These are phyloP conservation scores for Pangasius djambal DNA, from an alignment of 2,797 vertebrate species.

Conservation along the genomic window DNA sequence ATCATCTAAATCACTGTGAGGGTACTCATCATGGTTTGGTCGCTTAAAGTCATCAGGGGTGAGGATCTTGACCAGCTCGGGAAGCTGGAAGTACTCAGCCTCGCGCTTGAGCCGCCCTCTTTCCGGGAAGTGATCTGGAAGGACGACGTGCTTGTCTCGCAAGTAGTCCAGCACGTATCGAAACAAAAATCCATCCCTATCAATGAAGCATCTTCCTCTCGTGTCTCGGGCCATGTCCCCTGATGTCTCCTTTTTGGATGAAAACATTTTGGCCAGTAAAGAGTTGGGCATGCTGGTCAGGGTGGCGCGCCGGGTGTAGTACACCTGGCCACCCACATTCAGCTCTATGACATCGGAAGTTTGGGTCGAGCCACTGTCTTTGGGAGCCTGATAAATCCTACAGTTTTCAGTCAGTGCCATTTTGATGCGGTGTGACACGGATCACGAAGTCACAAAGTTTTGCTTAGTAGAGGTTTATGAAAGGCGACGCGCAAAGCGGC, in stretches of 20 bases:
- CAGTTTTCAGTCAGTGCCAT: conserved; percentile 98
- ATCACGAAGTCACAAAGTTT: conserved; percentile 44
- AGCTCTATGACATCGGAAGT: conserved; percentile 95
- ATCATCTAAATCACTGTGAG: conserved; percentile 89
- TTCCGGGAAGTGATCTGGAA: conserved; percentile 98
- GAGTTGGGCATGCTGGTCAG: conserved; percentile 91
- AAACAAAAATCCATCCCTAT: conserved; percentile 97
- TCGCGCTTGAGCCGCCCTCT: conserved; percentile 91
- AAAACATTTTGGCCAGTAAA: conserved; percentile 94
- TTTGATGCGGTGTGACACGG: background rate
- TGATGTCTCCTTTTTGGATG: conserved; percentile 85
- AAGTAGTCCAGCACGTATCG: conserved; percentile 98
- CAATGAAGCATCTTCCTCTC: conserved; percentile 95
- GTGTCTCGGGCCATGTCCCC: conserved; percentile 93
- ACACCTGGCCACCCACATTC: conserved; percentile 98
- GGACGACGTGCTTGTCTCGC: conserved; percentile 95
- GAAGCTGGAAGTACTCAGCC: conserved; percentile 95
- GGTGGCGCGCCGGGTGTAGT: conserved; percentile 93
- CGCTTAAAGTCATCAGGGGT: conserved; percentile 83
- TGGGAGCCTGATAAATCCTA: conserved; percentile 86
- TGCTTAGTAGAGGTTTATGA: background rate
- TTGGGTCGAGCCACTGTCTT: conserved; percentile 84
- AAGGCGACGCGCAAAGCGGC: conserved; percentile 17
- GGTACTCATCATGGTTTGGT: conserved; percentile 78
- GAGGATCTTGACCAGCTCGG: conserved; percentile 91